phyloP scores from a whole-genome alignment of 2,113 vertebrate species.

The Alethe castanea region DNA sequence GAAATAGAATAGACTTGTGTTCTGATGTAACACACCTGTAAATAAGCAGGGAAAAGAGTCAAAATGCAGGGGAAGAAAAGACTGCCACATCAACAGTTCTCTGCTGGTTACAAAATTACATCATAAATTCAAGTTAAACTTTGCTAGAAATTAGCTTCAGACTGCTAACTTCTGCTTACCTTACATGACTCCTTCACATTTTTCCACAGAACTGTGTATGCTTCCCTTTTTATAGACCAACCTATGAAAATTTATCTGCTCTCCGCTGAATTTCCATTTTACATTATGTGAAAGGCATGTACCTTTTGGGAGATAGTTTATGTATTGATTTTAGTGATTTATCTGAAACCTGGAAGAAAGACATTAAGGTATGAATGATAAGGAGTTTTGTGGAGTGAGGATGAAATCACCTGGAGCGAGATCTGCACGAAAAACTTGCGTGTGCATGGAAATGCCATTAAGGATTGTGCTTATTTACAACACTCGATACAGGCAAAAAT shows the following conservation, averaged over 20 bases:
- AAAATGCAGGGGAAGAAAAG: not conserved
- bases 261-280: not conserved
- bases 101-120: not conserved
- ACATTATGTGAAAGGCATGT: not conserved
- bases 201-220: not conserved
- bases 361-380: not conserved
- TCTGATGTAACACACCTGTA: not conserved
- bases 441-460: not conserved
- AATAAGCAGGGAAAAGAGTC: not conserved
- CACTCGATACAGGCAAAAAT: not conserved
- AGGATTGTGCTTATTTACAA: constrained; percentile 1
- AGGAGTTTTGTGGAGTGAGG: not conserved
- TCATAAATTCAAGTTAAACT: not conserved
- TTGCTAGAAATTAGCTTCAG: not conserved
- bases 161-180: not conserved
- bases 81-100: not conserved
- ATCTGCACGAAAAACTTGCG: not conserved
- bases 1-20: not conserved
- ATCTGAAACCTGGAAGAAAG: not conserved
- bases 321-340: not conserved
- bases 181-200: not conserved
- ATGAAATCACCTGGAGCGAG: not conserved
- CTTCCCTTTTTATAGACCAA: not conserved
- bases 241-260: not conserved
- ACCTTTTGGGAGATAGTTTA: not conserved